These are phyloP conservation scores for Nomada lathburiana DNA, from an alignment of 2,888 invertebrate species.

Conservation along the genomic window DNA sequence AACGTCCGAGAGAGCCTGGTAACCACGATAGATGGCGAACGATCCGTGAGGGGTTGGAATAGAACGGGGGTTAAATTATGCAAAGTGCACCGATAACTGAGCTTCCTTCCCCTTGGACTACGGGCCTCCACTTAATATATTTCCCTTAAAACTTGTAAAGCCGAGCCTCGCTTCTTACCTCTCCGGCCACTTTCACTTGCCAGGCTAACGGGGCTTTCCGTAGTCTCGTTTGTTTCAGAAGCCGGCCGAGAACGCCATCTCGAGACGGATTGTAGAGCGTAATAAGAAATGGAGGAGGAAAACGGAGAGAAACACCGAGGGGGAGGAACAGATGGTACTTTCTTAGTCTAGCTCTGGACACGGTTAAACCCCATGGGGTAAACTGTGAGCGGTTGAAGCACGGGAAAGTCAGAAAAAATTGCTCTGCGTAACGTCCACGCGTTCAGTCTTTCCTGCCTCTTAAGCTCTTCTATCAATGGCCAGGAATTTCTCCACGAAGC, in stretches of 20 bases:
- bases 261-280: slow-evolving; percentile 36
- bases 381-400: background rate
- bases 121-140: slow-evolving; percentile 29
- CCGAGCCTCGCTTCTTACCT: slow-evolving; percentile 26
- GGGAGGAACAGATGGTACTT: slow-evolving; percentile 28
- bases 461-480: too few relatives aligned
- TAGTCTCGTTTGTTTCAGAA: slow-evolving; percentile 65
- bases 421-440: too few relatives aligned
- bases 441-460: too few relatives aligned
- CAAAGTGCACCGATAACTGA: slow-evolving; percentile 77
- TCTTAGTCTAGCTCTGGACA: slow-evolving; percentile 25
- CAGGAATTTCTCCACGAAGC: too few relatives aligned
- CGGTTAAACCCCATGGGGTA: background rate
- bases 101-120: slow-evolving; percentile 49
- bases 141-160: slow-evolving; percentile 71
- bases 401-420: background rate
- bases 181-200: slow-evolving; percentile 32
- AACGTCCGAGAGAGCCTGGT: slow-evolving; percentile 10
- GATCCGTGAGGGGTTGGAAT: background rate
- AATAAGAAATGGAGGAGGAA: slow-evolving; percentile 13
- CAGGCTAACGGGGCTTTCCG: slow-evolving; percentile 32
- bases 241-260: slow-evolving; percentile 32
- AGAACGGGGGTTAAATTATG: slow-evolving; percentile 71
- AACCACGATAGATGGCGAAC: slow-evolving; percentile 16
- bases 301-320: slow-evolving; percentile 7